Evolutionary conservation across 1,140 invertebrate species (phyloP).

Genomic region (Drosophila leontia): DNA sequence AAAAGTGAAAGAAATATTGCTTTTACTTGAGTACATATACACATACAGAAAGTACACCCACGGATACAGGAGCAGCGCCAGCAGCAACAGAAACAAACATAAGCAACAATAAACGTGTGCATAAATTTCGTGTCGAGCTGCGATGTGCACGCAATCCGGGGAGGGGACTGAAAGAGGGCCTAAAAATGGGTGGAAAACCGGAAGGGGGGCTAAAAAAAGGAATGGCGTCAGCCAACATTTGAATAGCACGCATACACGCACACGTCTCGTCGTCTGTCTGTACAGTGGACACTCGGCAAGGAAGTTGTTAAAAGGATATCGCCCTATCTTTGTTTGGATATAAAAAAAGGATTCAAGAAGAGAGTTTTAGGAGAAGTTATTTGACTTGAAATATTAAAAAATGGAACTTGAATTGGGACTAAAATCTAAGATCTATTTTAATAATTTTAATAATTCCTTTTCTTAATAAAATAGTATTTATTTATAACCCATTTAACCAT

Average conservation of each 20-base stretch:
- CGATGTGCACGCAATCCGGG: conserved; percentile 47
- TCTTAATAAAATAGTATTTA: neutral
- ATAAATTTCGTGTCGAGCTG: conserved; percentile 69
- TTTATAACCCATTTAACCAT: neutral
- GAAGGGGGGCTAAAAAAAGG: conserved; percentile 48
- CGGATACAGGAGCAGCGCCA: neutral
- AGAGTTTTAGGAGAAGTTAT: too few species aligned
- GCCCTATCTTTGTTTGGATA: too few species aligned
- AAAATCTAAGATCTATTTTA: too few species aligned
- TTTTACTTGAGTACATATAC: conserved; percentile 33
- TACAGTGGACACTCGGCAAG: conserved; percentile 29
- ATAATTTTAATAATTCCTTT: neutral
- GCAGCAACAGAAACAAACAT: conserved; percentile 46
- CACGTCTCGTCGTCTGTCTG: conserved; percentile 16
- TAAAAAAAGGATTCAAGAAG: neutral
- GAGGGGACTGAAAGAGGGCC: conserved; percentile 2
- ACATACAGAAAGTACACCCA: conserved; percentile 20
- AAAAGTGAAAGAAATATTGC: conserved; percentile 60
- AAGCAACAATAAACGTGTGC: conserved; percentile 70
- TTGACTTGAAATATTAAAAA: neutral
- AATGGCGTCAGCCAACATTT: conserved; percentile 80
- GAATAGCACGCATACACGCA: conserved; percentile 74
- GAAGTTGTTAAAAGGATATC: neutral
- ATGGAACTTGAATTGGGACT: neutral
- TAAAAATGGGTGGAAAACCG: conserved; percentile 30